phyloP scores from a whole-genome alignment of 2,113 vertebrate species.

The Rhea pennata region DNA sequence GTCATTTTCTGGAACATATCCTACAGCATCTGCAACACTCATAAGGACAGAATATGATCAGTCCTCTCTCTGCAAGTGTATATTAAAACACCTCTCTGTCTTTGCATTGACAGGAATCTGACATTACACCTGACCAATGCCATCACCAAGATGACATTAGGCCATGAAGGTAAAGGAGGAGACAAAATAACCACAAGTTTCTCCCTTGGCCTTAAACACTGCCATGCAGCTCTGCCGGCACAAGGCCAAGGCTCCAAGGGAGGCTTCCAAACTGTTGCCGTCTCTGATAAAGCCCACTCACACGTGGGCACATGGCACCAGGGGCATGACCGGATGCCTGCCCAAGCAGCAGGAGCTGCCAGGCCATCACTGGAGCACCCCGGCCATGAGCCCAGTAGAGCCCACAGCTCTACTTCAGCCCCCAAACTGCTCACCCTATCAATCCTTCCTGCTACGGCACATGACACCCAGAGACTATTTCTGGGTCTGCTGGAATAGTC shows the following conservation, averaged over 20 bases:
- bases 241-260: not conserved
- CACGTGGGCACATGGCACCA: not conserved
- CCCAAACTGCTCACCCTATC: not conserved
- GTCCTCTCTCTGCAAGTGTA: not conserved
- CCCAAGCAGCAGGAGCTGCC: too few species aligned
- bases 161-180: not conserved
- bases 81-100: not conserved
- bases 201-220: not conserved
- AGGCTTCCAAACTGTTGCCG: not conserved
- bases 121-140: not conserved
- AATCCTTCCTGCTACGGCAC: not conserved
- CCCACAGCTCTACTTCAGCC: not conserved
- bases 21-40: not conserved
- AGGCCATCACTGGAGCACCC: too few species aligned
- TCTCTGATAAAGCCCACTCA: not conserved
- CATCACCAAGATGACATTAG: not conserved
- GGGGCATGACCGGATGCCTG: not conserved
- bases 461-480: not conserved
- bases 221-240: not conserved
- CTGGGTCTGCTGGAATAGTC: not conserved
- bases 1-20: not conserved
- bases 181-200: not conserved
- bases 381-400: not conserved
- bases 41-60: not conserved
- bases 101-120: not conserved